phyloP scores from a whole-genome alignment of 1,140 invertebrate genomes.

The Caenorhabditis latens region DNA sequence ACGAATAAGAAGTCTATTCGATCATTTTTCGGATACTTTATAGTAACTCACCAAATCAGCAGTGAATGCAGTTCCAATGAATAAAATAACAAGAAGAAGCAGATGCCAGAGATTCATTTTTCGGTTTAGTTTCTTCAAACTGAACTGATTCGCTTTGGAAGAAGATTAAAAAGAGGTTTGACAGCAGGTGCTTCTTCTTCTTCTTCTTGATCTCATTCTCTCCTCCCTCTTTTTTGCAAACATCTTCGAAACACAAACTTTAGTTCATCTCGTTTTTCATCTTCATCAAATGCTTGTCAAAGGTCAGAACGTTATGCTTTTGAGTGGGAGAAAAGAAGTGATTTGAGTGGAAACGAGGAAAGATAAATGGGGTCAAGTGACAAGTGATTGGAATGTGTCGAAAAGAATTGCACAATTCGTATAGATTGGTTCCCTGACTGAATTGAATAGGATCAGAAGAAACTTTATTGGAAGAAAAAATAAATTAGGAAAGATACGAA shows the following conservation, averaged over 20 bases:
- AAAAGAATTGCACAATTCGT: slow-evolving; percentile 1
- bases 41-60: slow-evolving; percentile 27
- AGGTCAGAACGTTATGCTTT: slow-evolving; percentile 35
- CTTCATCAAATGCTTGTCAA: slow-evolving; percentile 36
- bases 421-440: background rate
- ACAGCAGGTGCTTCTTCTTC: slow-evolving; percentile 14
- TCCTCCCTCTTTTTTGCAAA: slow-evolving; percentile 54
- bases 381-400: background rate
- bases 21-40: background rate
- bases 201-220: background rate
- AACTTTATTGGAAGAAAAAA: background rate
- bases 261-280: slow-evolving; percentile 36
- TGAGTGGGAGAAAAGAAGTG: slow-evolving; percentile 34
- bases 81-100: slow-evolving; percentile 30
- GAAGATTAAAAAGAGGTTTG: background rate
- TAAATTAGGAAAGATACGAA: background rate
- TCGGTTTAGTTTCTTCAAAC: slow-evolving; percentile 7
- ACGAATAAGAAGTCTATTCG: no score
- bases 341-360: background rate
- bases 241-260: slow-evolving; percentile 39
- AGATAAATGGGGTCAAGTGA: slow-evolving; percentile 48
- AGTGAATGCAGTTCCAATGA: slow-evolving; percentile 12
- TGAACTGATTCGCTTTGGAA: slow-evolving; percentile 20
- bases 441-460: background rate
- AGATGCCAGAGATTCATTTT: slow-evolving; percentile 33